Evolutionary conservation across 2,888 invertebrate species (phyloP).

Genomic region (Athalia rosae): DNA sequence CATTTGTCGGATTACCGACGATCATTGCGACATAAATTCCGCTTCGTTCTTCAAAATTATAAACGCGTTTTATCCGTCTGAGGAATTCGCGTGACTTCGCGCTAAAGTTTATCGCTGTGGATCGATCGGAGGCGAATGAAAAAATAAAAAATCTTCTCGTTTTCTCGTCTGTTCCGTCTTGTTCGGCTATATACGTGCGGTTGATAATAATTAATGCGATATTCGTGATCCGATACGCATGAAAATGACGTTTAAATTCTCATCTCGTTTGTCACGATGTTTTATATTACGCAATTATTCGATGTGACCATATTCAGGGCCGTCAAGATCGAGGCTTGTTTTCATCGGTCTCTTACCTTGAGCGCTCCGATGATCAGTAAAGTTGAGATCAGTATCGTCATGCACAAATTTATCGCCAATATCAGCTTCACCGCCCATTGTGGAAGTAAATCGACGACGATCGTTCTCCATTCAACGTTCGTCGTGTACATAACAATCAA

Average conservation of each 20-base stretch:
- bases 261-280: neutral
- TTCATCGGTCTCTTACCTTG: slow-evolving; percentile 77
- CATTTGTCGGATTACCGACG: too few relatives aligned
- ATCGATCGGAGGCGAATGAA: too few relatives aligned
- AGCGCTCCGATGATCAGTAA: slow-evolving; percentile 84
- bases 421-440: slow-evolving; percentile 85
- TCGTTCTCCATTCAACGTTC: slow-evolving; percentile 84
- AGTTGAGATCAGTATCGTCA: slow-evolving; percentile 88
- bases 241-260: slow-evolving; percentile 2
- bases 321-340: slow-evolving; percentile 43
- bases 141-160: too few relatives aligned
- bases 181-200: too few relatives aligned
- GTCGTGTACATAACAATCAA: slow-evolving; percentile 82
- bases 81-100: too few relatives aligned
- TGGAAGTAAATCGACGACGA: slow-evolving; percentile 83
- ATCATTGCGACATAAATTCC: too few relatives aligned
- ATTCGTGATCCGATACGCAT: neutral
- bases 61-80: too few relatives aligned
- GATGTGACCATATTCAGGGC: slow-evolving; percentile 11
- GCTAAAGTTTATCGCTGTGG: too few relatives aligned
- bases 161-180: too few relatives aligned
- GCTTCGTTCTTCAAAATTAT: too few relatives aligned
- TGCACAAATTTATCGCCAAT: slow-evolving; percentile 85
- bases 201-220: too few relatives aligned
- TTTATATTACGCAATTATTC: slow-evolving; percentile 14